Evolutionary conservation across 2,113 vertebrate genomes (phyloP), one percentile per base, ranked within the genome.

Genomic region (Cynopterus brachyotis): DNA sequence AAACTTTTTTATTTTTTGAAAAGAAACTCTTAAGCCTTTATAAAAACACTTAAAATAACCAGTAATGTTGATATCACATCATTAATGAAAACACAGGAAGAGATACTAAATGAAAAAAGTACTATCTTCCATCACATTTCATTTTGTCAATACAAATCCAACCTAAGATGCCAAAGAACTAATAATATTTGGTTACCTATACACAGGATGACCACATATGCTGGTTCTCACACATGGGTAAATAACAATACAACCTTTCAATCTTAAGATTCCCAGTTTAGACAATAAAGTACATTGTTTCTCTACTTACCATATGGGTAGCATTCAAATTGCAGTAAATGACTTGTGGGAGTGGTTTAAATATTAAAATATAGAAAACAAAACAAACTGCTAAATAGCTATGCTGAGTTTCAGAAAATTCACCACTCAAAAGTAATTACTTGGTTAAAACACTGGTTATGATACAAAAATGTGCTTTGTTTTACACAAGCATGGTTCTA

Each of bases 41-140:
- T 20, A 82, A 96, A 96, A 96, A 85, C 35, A 50, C 37, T 92
- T 88, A 91, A 50, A 82, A 91, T 67, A 83, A 37, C 5, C 75
- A 81, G 13, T 53, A 80, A 69, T 40, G 16, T 57, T 87, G 30
- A 86, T 24, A 95, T 4, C n/a, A 35, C 2, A 76, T 45, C 6
- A 92, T 83, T 91, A 92, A 75, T 42, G 47, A 73, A 86, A 93
- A 37, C 28, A 90, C 7, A 70, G 32, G 40, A n/a, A 62, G 50
- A 82, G 47, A 60, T 50, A 73, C 26, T 88, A 91, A 66, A 40
- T 78, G 28, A 76, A 87, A 91, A 92, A 60, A 59, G 40, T 69
- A 76, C 19, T 69, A 70, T 37, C 26, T 70, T 57, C 59, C 37
- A 86, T 24, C 15, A 70, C 67, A 70, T 69, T 88, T 83, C 42